phyloP scores from a whole-genome alignment of 2,113 vertebrate species.

The Polypterus senegalus region DNA sequence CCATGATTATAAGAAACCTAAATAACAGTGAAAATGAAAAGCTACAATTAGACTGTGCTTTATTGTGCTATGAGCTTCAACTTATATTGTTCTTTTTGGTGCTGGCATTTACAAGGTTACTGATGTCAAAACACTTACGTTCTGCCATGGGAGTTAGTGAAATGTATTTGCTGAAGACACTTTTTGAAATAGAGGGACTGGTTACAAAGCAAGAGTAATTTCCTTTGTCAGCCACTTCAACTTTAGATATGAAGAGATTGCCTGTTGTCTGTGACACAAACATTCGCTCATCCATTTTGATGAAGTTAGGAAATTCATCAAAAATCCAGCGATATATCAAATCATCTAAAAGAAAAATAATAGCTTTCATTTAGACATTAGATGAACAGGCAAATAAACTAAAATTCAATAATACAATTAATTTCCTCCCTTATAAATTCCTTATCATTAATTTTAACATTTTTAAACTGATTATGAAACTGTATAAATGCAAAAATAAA shows the following conservation, averaged over 20 bases:
- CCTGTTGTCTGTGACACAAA: conserved; percentile 89
- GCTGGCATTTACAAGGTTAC: not conserved
- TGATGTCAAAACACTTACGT: conserved; percentile 53
- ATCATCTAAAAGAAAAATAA: conserved; percentile 50
- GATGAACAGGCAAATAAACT: not conserved
- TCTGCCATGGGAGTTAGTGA: conserved; percentile 74
- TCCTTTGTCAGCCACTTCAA: conserved; percentile 74
- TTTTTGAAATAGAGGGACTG: conserved; percentile 88
- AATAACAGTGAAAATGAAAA: no score
- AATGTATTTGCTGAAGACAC: conserved; percentile 95
- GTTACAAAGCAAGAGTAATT: conserved; percentile 94
- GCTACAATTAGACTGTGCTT: no score
- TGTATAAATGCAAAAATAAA: no score
- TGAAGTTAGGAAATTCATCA: conserved; percentile 93
- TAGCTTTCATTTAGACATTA: not conserved
- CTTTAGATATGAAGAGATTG: conserved; percentile 93
- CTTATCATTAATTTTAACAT: no score
- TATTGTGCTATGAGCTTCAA: no score
- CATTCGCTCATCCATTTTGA: conserved; percentile 73
- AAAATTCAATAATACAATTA: not conserved
- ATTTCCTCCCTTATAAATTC: no score
- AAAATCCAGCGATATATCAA: conserved; percentile 94
- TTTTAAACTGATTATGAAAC: no score
- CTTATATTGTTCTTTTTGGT: no score
- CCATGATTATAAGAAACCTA: no score